Conservation (phyloP, 2,797 vertebrate species). For the Acestrorhynchus altus region DNA sequence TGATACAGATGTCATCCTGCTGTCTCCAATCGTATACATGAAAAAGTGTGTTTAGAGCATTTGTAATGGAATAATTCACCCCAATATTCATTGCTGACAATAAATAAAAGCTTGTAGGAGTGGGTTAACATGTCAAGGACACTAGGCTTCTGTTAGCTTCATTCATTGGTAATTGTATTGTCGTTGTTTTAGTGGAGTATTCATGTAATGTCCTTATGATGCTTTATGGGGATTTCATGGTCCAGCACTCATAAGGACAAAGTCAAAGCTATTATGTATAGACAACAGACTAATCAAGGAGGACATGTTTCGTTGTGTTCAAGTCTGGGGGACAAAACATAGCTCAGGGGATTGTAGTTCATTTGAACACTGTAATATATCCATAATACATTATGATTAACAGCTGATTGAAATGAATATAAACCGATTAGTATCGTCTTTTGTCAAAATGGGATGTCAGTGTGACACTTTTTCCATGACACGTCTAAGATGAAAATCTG, state of each 20-base stretch:
- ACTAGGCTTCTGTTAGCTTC: not conserved
- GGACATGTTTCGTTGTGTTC: too few species aligned
- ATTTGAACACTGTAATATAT: not conserved
- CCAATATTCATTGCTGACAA: not conserved
- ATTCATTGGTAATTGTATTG: not conserved
- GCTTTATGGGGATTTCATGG: not conserved
- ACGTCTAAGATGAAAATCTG: too few species aligned
- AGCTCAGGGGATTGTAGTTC: not conserved
- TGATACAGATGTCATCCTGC: conserved; percentile 58
- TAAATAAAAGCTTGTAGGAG: not conserved
- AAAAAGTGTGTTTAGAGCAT: conserved; percentile 14
- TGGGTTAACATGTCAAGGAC: not conserved
- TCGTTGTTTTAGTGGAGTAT: not conserved
- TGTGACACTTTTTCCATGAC: conserved; percentile 10
- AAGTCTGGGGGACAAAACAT: not conserved
- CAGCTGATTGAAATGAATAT: not conserved
- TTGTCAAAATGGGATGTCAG: not conserved
- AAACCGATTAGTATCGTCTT: not conserved
- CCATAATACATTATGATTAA: not conserved
- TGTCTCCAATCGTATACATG: conserved; percentile 7
- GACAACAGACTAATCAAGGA: not conserved
- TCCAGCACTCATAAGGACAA: not conserved
- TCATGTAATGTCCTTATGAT: conserved; percentile 4
- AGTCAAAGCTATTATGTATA: not conserved
- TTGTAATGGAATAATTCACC: not conserved